Evolutionary conservation across 2,797 vertebrate genomes (phyloP).

Genomic region (Vireo griseus): DNA sequence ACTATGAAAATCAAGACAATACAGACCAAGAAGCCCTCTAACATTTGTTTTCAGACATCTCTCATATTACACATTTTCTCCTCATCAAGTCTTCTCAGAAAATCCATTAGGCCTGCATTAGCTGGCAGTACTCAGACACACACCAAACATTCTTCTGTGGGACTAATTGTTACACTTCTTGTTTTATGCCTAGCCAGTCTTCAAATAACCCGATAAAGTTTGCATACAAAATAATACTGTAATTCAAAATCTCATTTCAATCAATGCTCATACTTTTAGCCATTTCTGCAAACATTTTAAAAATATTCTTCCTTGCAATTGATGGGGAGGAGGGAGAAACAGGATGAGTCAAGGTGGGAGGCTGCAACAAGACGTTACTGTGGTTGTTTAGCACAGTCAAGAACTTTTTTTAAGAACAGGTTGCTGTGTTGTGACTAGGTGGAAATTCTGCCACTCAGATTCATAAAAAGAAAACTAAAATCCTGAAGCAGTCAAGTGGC

Average conservation of each 20-base stretch:
- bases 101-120: not conserved
- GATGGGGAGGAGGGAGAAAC: fast-evolving
- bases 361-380: not conserved
- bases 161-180: not conserved
- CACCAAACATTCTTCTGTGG: not conserved
- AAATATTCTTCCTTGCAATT: not conserved
- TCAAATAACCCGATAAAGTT: not conserved
- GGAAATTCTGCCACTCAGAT: not conserved
- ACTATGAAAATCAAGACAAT: not conserved
- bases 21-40: not conserved
- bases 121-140: not conserved
- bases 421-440: not conserved
- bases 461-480: not conserved
- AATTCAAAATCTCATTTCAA: not conserved
- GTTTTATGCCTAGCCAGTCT: not conserved
- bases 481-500: not conserved
- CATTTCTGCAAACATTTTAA: not conserved
- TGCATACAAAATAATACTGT: not conserved
- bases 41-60: not conserved
- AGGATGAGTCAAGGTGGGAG: not conserved
- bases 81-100: not conserved
- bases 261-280: not conserved
- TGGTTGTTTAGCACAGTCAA: not conserved
- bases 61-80: not conserved
- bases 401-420: not conserved